Conservation (phyloP, 2,113 vertebrate species). For the Ranitomeya variabilis region DNA sequence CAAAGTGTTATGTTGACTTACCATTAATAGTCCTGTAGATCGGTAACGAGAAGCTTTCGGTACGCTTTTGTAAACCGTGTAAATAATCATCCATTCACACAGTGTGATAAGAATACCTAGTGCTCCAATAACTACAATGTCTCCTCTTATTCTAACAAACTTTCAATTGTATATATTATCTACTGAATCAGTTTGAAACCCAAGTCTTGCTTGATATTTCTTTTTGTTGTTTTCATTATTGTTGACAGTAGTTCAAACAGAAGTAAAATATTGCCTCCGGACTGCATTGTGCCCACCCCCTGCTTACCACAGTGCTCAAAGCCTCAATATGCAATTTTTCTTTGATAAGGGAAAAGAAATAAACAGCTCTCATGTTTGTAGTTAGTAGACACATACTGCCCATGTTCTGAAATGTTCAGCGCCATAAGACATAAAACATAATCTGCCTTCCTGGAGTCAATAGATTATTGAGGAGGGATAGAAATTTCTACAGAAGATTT, state of each 20-base stretch:
- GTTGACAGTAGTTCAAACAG: slow-evolving; percentile 55
- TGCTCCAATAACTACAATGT: slow-evolving; percentile 32
- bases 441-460: slow-evolving; percentile 29
- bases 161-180: slow-evolving; percentile 50
- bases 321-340: slow-evolving; percentile 49
- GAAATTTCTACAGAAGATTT: background rate
- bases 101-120: slow-evolving; percentile 24
- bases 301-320: slow-evolving; percentile 45
- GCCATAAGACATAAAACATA: slow-evolving; percentile 39
- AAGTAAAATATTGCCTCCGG: slow-evolving; percentile 53
- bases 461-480: slow-evolving; percentile 11
- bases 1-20: background rate
- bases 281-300: slow-evolving; percentile 50
- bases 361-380: slow-evolving; percentile 49
- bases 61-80: background rate
- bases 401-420: slow-evolving; percentile 42
- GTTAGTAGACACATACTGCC: slow-evolving; percentile 43
- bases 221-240: slow-evolving; percentile 54
- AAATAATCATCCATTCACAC: slow-evolving; percentile 35
- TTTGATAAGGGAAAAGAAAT: slow-evolving; percentile 42
- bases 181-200: slow-evolving; percentile 42
- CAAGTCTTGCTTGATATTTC: slow-evolving; percentile 38
- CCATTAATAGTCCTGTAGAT: background rate
- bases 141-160: slow-evolving; percentile 45
- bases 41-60: background rate